Evolutionary conservation across 1,140 invertebrate genomes (phyloP).

Genomic region (Saccostrea cuccullata): DNA sequence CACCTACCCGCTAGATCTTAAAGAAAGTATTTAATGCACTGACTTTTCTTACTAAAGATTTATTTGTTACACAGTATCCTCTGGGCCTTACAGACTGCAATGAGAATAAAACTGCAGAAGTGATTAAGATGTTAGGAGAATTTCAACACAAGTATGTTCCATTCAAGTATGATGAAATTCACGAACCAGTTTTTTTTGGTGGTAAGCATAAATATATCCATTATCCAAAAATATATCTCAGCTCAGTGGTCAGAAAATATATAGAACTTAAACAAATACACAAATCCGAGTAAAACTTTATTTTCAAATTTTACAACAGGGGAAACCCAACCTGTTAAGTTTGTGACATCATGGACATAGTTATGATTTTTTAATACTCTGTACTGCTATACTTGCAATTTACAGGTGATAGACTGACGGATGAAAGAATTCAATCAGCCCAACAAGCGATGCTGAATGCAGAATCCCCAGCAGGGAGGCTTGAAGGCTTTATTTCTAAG

Average conservation of each 20-base stretch:
- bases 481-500: conserved; percentile 58
- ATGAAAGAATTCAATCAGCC: conserved; percentile 53
- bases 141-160: conserved; percentile 12
- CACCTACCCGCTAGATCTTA: no score
- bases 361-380: no score
- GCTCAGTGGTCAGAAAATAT: no score
- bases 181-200: conserved; percentile 46
- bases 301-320: no score
- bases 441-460: conserved; percentile 53
- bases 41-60: background rate
- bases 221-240: background rate
- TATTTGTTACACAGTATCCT: conserved; percentile 38
- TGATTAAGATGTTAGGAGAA: conserved; percentile 28
- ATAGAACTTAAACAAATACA: no score
- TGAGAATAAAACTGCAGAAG: conserved; percentile 43
- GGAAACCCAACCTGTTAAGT: no score
- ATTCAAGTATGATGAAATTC: conserved; percentile 24
- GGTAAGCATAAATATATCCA: conserved; percentile 16
- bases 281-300: no score
- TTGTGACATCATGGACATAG: no score
- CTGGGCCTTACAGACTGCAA: conserved; percentile 42
- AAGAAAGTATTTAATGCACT: no score
- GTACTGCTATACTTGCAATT: no score
- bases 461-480: background rate
- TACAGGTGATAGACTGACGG: conserved; percentile 55